Conservation (phyloP, 2,888 invertebrate species). For the Agrotis clavis region DNA sequence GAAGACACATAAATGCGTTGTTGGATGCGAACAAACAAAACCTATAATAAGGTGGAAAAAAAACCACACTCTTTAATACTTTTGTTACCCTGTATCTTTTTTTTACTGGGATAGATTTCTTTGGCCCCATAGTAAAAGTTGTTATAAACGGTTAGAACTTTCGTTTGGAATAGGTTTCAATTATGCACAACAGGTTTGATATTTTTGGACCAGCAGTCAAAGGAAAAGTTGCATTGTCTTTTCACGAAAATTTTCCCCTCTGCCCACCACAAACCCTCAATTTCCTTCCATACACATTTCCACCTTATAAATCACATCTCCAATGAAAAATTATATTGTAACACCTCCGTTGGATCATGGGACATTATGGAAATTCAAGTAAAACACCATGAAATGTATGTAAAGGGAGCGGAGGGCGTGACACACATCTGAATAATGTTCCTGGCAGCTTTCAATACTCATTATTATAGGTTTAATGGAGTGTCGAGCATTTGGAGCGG, state of each 20-base stretch:
- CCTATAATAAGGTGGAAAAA: no score
- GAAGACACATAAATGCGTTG: no score
- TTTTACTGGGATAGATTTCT: no score
- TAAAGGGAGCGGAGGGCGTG: conserved; percentile 35
- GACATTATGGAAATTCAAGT: conserved; percentile 77
- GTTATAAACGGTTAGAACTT: no score
- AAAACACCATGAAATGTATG: conserved; percentile 74
- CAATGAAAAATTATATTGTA: conserved; percentile 54
- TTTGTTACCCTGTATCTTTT: no score
- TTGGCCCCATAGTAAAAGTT: no score
- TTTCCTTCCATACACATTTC: conserved; percentile 16
- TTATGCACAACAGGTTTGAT: no score
- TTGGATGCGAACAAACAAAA: no score
- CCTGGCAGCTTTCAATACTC: conserved; percentile 60
- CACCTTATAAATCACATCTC: conserved; percentile 30
- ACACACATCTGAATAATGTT: conserved; percentile 60
- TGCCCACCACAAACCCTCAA: background rate
- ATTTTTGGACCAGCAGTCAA: no score
- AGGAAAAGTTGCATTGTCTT: no score
- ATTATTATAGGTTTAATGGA: conserved; percentile 49
- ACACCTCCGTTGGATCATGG: conserved; percentile 65
- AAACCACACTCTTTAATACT: no score
- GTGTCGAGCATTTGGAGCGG: conserved; percentile 40
- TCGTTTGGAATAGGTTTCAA: no score
- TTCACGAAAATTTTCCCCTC: conserved; percentile 15